phyloP scores from a whole-genome alignment of 2,797 vertebrate species.

The Myotis vivesi region DNA sequence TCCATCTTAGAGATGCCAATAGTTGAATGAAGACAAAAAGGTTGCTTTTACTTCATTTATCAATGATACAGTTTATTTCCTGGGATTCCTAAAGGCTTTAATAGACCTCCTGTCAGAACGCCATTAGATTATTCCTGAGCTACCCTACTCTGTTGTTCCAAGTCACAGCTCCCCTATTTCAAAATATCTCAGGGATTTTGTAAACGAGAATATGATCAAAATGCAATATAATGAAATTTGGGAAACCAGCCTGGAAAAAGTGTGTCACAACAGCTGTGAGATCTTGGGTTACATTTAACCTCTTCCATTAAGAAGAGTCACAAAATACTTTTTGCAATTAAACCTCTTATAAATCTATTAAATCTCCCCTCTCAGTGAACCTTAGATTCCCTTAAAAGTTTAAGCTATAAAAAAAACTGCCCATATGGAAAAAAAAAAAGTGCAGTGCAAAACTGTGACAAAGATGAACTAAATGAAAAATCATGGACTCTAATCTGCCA shows the following conservation, averaged over 20 bases:
- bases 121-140: background rate
- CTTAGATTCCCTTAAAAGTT: slow-evolving; percentile 44
- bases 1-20: background rate
- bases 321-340: background rate
- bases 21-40: background rate
- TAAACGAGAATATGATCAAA: slow-evolving; percentile 31
- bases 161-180: background rate
- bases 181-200: background rate
- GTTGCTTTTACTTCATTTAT: slow-evolving; percentile 10
- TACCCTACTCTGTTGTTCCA: background rate
- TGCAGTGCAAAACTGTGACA: background rate
- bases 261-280: background rate
- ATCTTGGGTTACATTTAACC: background rate
- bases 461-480: slow-evolving; percentile 47
- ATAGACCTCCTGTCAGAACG: background rate
- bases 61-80: background rate
- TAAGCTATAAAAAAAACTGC: slow-evolving; percentile 19
- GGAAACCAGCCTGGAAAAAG: background rate
- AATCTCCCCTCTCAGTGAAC: slow-evolving; percentile 21
- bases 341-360: background rate
- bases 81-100: background rate
- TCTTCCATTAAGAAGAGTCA: background rate
- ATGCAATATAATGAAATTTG: background rate
- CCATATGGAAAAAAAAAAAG: background rate
- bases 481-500: background rate